Percentiles rank a stretch among this genome's conserved stretches.
These are phyloP conservation scores for Habropoda laboriosa DNA, from an alignment of 1,140 invertebrate species.

Conservation along the genomic window DNA sequence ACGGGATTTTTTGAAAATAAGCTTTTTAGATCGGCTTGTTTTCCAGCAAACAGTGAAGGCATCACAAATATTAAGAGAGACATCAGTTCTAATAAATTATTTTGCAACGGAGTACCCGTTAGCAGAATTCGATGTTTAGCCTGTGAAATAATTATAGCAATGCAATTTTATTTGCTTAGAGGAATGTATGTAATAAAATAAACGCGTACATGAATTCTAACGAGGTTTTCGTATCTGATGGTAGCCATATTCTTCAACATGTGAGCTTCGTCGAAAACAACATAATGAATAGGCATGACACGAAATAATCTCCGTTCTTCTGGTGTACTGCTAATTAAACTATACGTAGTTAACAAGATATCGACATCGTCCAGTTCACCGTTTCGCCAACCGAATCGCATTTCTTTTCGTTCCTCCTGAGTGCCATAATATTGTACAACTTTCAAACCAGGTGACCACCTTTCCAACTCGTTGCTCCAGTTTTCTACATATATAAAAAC, in stretches of 20 bases:
- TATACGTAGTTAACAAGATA: conserved; percentile 94
- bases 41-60: conserved; percentile 95
- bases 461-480: conserved; percentile 92
- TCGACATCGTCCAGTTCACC: conserved; percentile 89
- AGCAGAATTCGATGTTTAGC: conserved; percentile 91
- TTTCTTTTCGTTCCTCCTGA: conserved; percentile 90
- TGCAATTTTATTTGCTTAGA: background rate
- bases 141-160: conserved; percentile 79
- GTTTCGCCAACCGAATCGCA: conserved; percentile 90
- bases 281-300: conserved; percentile 93
- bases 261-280: conserved; percentile 98
- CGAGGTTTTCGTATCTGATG: conserved; percentile 93
- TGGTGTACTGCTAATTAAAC: conserved; percentile 89
- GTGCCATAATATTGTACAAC: conserved; percentile 94
- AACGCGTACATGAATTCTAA: conserved; percentile 89
- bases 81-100: conserved; percentile 97
- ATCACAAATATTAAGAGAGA: conserved; percentile 97
- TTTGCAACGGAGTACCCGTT: conserved; percentile 97
- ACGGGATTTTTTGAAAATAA: conserved; percentile 90
- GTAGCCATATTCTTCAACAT: conserved; percentile 99
- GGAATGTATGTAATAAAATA: background rate
- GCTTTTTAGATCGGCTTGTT: conserved; percentile 93
- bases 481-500: conserved; percentile 77
- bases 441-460: conserved; percentile 92
- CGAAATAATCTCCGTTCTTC: conserved; percentile 96